These are phyloP conservation scores for Myotis daubentonii DNA, from an alignment of 2,797 vertebrate species.

Conservation along the genomic window DNA sequence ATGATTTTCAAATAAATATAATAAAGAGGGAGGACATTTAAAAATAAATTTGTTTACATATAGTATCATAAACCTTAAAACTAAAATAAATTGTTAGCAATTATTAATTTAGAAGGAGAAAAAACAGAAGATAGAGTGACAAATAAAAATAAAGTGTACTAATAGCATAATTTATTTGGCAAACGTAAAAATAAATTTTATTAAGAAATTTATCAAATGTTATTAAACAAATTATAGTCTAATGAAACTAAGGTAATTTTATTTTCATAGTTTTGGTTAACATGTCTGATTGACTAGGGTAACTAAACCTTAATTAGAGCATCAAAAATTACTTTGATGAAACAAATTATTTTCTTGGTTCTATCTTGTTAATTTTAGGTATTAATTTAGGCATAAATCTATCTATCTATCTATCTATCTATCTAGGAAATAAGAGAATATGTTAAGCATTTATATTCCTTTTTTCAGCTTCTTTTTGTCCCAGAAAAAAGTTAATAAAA, in stretches of 20 bases:
- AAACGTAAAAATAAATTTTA: slow-evolving; percentile 24
- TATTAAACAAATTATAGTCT: background rate
- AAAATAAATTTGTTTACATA: background rate
- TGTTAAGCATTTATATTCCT: background rate
- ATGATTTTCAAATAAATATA: background rate
- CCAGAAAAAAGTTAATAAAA: background rate
- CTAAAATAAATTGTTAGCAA: background rate
- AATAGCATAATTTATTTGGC: background rate
- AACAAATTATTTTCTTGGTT: background rate
- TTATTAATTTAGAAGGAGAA: background rate
- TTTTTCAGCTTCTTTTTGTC: slow-evolving; percentile 1
- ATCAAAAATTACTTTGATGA: background rate
- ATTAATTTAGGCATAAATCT: background rate
- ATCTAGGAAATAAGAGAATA: background rate
- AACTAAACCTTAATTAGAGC: background rate
- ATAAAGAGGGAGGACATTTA: background rate
- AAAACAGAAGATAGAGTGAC: background rate
- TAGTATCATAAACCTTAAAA: background rate
- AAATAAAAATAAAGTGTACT: background rate
- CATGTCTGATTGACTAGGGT: background rate
- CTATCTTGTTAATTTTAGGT: background rate
- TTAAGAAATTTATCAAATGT: background rate
- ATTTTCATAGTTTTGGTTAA: slow-evolving; percentile 10
- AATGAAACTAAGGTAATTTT: background rate
- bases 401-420: background rate